phyloP scores from a whole-genome alignment of 2,113 vertebrate species.

The Passerina amoena region DNA sequence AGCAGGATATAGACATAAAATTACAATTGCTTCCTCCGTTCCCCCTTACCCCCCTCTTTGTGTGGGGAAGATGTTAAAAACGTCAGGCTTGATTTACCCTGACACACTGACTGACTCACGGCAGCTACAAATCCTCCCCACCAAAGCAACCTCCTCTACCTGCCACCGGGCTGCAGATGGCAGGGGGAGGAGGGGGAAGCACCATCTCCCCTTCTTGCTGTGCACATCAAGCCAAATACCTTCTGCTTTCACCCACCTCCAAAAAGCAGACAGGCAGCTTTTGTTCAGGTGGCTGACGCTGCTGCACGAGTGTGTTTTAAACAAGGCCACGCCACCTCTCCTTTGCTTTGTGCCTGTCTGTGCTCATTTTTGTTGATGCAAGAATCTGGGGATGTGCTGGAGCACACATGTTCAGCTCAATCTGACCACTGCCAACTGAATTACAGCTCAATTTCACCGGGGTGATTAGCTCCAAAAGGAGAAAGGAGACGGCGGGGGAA shows the following conservation, averaged over 20 bases:
- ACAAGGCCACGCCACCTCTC: background rate
- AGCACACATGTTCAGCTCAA: slow-evolving; percentile 1
- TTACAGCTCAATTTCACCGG: slow-evolving; percentile 53
- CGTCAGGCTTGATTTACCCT: slow-evolving; percentile 75
- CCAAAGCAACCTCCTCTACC: slow-evolving; percentile 55
- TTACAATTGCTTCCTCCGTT: slow-evolving; percentile 66
- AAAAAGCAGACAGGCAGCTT: slow-evolving; percentile 13
- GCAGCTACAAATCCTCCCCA: slow-evolving; percentile 65
- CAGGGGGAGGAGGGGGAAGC: background rate
- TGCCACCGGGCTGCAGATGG: background rate
- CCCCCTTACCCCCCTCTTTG: background rate
- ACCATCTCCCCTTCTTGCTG: background rate
- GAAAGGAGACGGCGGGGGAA: background rate
- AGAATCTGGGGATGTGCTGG: background rate
- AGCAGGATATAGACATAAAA: slow-evolving; percentile 78
- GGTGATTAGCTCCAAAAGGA: slow-evolving; percentile 38
- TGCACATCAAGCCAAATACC: slow-evolving; percentile 8
- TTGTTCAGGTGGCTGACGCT: background rate
- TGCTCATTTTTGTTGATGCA: slow-evolving; percentile 40
- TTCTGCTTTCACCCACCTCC: background rate
- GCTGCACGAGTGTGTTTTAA: background rate
- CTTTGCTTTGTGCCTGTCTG: background rate
- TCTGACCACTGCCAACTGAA: slow-evolving; percentile 32
- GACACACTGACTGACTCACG: slow-evolving; percentile 66
- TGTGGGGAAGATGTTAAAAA: slow-evolving; percentile 69